Evolutionary conservation across 2,113 vertebrate species (phyloP), one percentile per base, ranked within the genome.

Genomic region (Serilophus lunatus): DNA sequence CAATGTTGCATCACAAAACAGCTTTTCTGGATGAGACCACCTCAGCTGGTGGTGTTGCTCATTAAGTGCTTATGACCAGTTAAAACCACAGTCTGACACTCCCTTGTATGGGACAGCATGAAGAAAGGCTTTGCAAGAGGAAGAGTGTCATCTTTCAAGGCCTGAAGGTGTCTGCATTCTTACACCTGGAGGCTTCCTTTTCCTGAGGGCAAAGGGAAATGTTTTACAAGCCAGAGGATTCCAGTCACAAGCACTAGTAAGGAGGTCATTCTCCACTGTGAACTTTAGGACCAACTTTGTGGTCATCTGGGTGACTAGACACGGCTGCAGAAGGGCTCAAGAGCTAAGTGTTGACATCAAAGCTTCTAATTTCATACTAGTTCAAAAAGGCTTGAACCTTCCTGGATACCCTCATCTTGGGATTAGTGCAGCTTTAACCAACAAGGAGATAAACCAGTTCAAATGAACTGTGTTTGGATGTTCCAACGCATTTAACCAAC

Each of bases 31-130:
- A 10, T 17, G 49, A 59, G 26, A 31, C 33, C 18, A 13, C 17
- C 26, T 68, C 65, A 65, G 70, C 63, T 57, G 29, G 3, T 13
- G 31, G 14, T 22, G 38, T 54, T 59, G 40, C 18, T 83, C 59
- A 12, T 12, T 15, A 63, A 35, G 40, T 53, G 42, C n/a, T 65
- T 17, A 20, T 0, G 0, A 35, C 6, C 14, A 18, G 0, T 15
- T 7, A 50, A 77, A 45, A 59, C 36, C 65, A 53, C 44, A 29
- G 24, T 26, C 36, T 81, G n/a, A 47, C 22, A 1, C 8, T 33
- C 36, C 19, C 12, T 36, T 3, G 0, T 4, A 3, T 1, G 8
- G n/a, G 12, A 20, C 19, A 77, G 60, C 38, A 45, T 29, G 9
- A 50, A 56, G 47, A 83, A 66, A 77, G 36, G 18, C 17, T 49